Base-by-base conservation (phyloP, 53 echinoderm and acorn worm species). In the Paracentrotus lividus region DNA sequence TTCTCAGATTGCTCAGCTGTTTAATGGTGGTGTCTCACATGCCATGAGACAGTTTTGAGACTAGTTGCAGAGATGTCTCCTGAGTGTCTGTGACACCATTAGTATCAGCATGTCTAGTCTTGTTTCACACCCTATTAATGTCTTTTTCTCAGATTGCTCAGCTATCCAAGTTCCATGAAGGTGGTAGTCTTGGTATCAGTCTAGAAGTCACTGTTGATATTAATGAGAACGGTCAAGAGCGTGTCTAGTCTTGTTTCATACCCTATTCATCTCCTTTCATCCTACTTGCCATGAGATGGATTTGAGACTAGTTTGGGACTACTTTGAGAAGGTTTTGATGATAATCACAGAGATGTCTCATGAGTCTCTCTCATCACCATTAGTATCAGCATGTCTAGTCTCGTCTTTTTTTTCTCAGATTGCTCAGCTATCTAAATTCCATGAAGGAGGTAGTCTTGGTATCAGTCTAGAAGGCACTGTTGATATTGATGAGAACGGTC, bases 191-290 rank as follows among this genome's bases (percentile, higher is more conserved):
- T 33, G 99, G 99, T 8, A 99, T 99, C 54, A 95, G 97, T 27
- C 95, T 99, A 18, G 99, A 99, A 85, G 99, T 97, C 24, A 99
- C 97, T 27, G 99, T 99, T 23, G 99, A 99, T 85, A 97, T 99
- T 34, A 97, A 98, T 91, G 97, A 97, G 92, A 68, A 95, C 31
- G 99, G 99, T 64, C 94, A 96, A 49, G 99, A 97, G n/a, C n/a
- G n/a, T n/a, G n/a, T n/a, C n/a, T n/a, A n/a, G n/a, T n/a, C n/a
- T n/a, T n/a, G n/a, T n/a, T n/a, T n/a, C n/a, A n/a, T n/a, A n/a
- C n/a, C n/a, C n/a, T n/a, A n/a, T n/a, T n/a, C n/a, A n/a, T n/a
- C n/a, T n/a, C n/a, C n/a, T n/a, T n/a, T n/a, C n/a, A n/a, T n/a
- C n/a, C n/a, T n/a, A n/a, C n/a, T n/a, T n/a, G n/a, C n/a, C n/a